phyloP scores from a whole-genome alignment of 1,140 invertebrate genomes.

The Zaprionus gabonicus region DNA sequence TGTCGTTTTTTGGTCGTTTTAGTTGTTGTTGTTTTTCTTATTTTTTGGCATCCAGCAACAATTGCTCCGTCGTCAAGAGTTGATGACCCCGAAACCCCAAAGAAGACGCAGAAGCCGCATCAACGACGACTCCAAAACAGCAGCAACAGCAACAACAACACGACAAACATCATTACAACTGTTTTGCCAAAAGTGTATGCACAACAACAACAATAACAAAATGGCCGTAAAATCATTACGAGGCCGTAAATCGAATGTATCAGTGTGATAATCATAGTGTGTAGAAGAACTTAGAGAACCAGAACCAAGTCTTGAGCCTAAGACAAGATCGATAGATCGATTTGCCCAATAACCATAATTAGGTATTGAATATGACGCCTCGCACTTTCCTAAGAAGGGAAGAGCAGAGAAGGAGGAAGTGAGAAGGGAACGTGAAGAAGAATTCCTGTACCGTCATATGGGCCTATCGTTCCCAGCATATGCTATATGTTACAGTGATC shows the following conservation, averaged over 20 bases:
- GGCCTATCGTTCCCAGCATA: no score
- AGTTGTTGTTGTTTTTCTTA: conserved; percentile 1
- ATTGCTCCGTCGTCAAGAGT: conserved; percentile 45
- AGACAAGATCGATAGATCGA: conserved; percentile 15
- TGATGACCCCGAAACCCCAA: conserved; percentile 72
- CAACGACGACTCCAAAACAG: conserved; percentile 19
- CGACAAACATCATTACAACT: conserved; percentile 45
- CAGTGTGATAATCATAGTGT: conserved; percentile 7
- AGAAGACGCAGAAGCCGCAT: conserved; percentile 44
- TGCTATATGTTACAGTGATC: no score
- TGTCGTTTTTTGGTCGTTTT: conserved; percentile 2
- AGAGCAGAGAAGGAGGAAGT: neutral
- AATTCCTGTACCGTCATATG: neutral
- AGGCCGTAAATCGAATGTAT: conserved; percentile 34
- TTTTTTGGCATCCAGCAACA: conserved; percentile 33
- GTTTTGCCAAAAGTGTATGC: conserved; percentile 38
- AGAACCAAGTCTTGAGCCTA: conserved; percentile 9
- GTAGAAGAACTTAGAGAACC: neutral
- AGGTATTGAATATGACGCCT: conserved; percentile 11
- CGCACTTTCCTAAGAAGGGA: conserved; percentile 9
- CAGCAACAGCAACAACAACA: conserved; percentile 20
- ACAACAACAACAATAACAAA: conserved; percentile 37
- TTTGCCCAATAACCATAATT: conserved; percentile 31
- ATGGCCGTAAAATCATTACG: conserved; percentile 38
- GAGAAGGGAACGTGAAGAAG: neutral